These are phyloP conservation scores for Achroia grisella DNA, from an alignment of 1,140 invertebrate species.

Conservation along the genomic window DNA sequence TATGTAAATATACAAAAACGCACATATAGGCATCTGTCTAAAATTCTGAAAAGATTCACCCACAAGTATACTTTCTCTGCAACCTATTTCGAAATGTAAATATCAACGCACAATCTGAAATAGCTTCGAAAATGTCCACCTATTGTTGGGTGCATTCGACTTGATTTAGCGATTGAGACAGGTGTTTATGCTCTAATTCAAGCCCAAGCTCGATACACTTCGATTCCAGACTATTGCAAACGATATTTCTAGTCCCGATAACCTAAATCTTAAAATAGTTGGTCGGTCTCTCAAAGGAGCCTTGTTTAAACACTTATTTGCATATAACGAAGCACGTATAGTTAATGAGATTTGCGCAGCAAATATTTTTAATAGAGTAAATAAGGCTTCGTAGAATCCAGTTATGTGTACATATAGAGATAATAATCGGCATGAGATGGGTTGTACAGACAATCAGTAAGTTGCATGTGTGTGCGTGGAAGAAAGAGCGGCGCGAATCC, in stretches of 20 bases:
- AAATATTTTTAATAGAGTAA: constrained; percentile 55
- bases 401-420: constrained; percentile 58
- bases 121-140: too few species aligned
- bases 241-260: constrained; percentile 23
- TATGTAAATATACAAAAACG: too few species aligned
- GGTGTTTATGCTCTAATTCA: constrained; percentile 30
- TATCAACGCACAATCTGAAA: too few species aligned
- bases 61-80: too few species aligned
- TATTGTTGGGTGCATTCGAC: constrained; percentile 21
- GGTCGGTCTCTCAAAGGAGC: constrained; percentile 38
- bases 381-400: constrained; percentile 44
- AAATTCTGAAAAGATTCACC: too few species aligned
- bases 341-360: constrained; percentile 32
- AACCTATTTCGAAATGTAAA: too few species aligned
- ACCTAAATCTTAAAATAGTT: constrained; percentile 44
- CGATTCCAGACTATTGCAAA: constrained; percentile 18
- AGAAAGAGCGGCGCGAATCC: constrained; percentile 65
- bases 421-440: constrained; percentile 41
- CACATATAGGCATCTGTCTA: too few species aligned
- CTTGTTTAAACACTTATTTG: constrained; percentile 35
- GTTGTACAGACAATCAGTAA: constrained; percentile 32
- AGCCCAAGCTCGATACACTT: constrained; percentile 11
- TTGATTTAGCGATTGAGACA: constrained; percentile 28
- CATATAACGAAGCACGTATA: constrained; percentile 38
- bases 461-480: constrained; percentile 34